Evolutionary conservation across 2,113 vertebrate genomes (phyloP), one percentile per base, ranked within the genome.

Genomic region (Chaenocephalus aceratus): DNA sequence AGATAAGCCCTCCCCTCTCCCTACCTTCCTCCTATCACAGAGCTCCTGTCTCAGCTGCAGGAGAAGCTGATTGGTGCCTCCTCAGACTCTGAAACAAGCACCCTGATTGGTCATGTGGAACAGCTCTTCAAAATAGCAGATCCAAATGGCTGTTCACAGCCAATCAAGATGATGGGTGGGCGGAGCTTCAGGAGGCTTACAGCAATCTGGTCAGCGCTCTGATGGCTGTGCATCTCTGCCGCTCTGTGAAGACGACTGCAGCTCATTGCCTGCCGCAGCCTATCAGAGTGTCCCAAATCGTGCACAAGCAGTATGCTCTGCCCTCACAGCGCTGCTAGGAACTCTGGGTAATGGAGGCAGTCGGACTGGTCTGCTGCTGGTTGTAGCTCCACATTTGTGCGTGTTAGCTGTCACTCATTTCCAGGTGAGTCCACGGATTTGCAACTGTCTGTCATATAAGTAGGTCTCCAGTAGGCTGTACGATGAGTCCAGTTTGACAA

Each of bases 351-450:
- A 67, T 11, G 10, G 13, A 56, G 74, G 30, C 62, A 16, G 2
- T 13, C 4, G 1, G 26, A 36, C 13, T 0, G 26, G 16, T 2
- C 48, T 91, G 44, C 76, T 90, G 14, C 60, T 58, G 2, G 9
- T 63, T 9, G 45, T 91, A 21, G 88, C 86, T 26, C 88, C 92
- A 0, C 63, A 82, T 9, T 52, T 84, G 5, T 91, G 79, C 1
- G 81, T 91, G 81, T 91, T 91, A 0, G 69, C 86, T 0, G 81
- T 90, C 79, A 92, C 89, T 18, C 92, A 93, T 36, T 79, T 90
- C 1, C 91, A 92, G 92, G 92, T 90, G 44, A 87, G 82, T 46
- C 1, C 18, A 9, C 18, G 18, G 51, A 48, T 41, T 41, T 41
- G 36, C 36, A 41, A 41, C 5, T 41, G 36, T 41, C 36, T 41